These are phyloP conservation scores for Saturnia japonica DNA, from an alignment of 2,888 invertebrate genomes.

Conservation along the genomic window DNA sequence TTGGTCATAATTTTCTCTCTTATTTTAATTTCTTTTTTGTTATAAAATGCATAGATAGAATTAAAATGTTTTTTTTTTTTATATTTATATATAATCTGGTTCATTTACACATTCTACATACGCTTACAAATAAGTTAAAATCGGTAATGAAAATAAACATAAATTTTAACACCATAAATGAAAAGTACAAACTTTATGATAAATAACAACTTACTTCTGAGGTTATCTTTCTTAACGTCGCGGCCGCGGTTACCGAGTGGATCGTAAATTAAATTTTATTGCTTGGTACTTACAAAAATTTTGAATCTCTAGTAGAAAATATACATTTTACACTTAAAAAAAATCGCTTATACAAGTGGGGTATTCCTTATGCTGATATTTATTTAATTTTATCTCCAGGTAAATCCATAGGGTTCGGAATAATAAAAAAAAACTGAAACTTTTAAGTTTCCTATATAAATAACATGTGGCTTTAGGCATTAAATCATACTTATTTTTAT, in stretches of 20 bases:
- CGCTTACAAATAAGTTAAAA: not conserved
- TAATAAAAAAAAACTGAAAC: no score
- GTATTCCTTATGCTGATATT: no score
- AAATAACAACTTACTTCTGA: not conserved
- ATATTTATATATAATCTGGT: not conserved
- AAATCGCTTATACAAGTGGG: no score
- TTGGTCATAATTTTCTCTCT: no score
- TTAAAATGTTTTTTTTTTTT: no score
- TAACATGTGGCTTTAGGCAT: no score
- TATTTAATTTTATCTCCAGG: no score
- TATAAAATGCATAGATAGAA: not conserved
- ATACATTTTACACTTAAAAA: not conserved
- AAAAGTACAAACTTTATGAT: conserved; percentile 2
- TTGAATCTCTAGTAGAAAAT: conserved; percentile 27
- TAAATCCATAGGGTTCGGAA: no score
- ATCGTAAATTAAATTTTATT: conserved; percentile 66
- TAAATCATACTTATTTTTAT: no score
- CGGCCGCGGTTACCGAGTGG: not conserved
- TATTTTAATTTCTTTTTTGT: no score
- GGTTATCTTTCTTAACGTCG: not conserved
- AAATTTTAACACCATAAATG: not conserved
- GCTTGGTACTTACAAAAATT: conserved; percentile 58
- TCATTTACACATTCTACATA: not conserved
- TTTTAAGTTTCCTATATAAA: no score
- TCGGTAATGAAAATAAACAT: not conserved